These are phyloP conservation scores for Pseudomyrmex flavicornis DNA, from an alignment of 1,140 invertebrate species.

Conservation along the genomic window DNA sequence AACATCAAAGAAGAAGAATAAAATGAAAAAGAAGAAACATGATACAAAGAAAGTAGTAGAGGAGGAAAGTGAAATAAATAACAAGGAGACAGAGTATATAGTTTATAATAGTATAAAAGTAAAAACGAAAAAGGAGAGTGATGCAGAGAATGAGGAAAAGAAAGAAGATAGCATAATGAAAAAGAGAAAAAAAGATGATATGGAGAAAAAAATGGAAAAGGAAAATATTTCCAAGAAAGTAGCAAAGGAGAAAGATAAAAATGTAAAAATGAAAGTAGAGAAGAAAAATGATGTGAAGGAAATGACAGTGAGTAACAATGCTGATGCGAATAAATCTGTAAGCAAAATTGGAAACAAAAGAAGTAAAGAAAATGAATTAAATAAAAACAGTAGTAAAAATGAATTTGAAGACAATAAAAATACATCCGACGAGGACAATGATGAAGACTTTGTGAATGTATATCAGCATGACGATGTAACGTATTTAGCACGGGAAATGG, in stretches of 20 bases:
- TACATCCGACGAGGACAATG: neutral
- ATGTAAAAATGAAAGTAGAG: no score
- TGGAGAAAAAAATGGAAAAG: neutral
- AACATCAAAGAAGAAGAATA: neutral
- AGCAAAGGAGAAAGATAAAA: neutral
- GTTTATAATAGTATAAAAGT: no score
- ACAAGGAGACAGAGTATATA: no score
- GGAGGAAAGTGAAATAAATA: neutral
- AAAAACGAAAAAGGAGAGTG: no score
- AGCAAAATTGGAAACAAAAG: no score
- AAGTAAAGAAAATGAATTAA: neutral
- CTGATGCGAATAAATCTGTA: no score
- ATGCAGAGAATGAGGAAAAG: no score
- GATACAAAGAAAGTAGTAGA: neutral
- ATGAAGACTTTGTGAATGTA: no score
- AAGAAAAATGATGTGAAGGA: no score
- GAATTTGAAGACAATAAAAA: neutral
- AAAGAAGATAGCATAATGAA: no score
- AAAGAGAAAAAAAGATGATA: no score
- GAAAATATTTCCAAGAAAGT: neutral
- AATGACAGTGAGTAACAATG: no score
- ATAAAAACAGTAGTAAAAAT: neutral
- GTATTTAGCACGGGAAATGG: conserved; percentile 23
- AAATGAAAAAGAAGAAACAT: neutral
- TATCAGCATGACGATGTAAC: conserved; percentile 12